Base-by-base conservation (phyloP, 2,888 invertebrate species). In the Monopis laevigella region DNA sequence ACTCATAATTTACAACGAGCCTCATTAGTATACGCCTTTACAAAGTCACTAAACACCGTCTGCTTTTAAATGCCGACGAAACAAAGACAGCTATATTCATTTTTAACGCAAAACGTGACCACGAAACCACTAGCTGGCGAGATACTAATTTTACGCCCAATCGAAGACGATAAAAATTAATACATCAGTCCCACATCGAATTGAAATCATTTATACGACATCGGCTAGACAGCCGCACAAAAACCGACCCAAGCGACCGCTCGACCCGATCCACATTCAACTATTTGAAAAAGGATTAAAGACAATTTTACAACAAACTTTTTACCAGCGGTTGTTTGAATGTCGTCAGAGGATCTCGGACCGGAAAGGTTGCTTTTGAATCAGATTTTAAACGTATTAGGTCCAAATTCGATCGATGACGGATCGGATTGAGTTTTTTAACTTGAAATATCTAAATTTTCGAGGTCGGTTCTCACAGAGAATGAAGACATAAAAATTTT, bases 401-500 rank as follows among this genome's bases (percentile, higher is more conserved):
- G 55, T 56, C 55, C 58, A 55, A 56, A 56, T 54, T 50, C 63
- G 57, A 63, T 66, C 54, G 58, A 59, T 60, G 59, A 61, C 62
- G 41, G 38, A 40, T n/a, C 18, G 28, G 16, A 26, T 13, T 53
- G 43, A 47, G 51, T 51, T 57, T 55, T 56, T 57, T 55, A 52
- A 45, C 24, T 51, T 54, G 50, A 50, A 56, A 65, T 58, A 56
- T 62, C 59, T 58, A 54, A 14, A 32, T 32, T 58, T 55, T 48
- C 48, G 44, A 44, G 36, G 47, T 47, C 55, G 56, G 60, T 70
- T 75, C 74, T 68, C 74, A 69, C 68, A 60, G 64, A 52, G 54
- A 62, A 80, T 80, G 73, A 78, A 80, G 80, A 80, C 78, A 74
- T 80, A 78, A 77, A 74, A 70, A 71, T 75, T 19, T 41, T 68